Base-by-base conservation (phyloP, 2,113 vertebrate species). In the Panurus biarmicus region DNA sequence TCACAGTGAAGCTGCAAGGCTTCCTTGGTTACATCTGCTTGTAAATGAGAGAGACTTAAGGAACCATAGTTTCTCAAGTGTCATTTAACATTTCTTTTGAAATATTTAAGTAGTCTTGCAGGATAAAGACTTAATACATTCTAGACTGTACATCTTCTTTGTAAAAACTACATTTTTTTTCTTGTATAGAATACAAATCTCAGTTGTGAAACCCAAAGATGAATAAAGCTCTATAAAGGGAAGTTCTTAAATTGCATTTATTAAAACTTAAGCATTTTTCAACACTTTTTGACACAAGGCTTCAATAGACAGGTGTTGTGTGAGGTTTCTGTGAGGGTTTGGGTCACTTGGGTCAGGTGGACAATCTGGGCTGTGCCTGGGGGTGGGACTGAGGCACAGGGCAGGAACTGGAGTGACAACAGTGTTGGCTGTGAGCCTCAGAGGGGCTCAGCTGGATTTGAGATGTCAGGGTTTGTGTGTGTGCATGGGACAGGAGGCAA, bases 191-290 rank as follows among this genome's bases (percentile, higher is more conserved):
- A 80, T 56, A 69, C 13, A 90, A 87, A 57, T 79, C 21, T 89
- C 51, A 58, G 25, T 85, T 94, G 89, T 95, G 71, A 92, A 93
- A 96, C 31, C 93, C 94, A 93, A 96, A 96, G 94, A 96, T 78
- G 22, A 94, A 96, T 96, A 96, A 95, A 97, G 56, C 38, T 84
- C 40, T 86, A 44, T 89, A 76, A 95, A 94, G 81, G 93, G 90
- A 95, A 94, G 33, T 51, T 93, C 56, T 73, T 84, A 33, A 89
- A 54, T 67, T 71, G 94, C 44, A 45, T 95, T 95, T 94, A 51
- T 96, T 96, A 85, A 83, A 60, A 73, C 22, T 14, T 17, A 4
- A 51, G 31, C 29, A 21, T 10, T 15, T 86, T 35, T 81, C 36
- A 38, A 2, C 14, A 12, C 25, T 56, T 50, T 42, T 1, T 12